phyloP scores from a whole-genome alignment of 37 sponge, comb jelly and placozoan genomes.

The Geodia barretti region DNA sequence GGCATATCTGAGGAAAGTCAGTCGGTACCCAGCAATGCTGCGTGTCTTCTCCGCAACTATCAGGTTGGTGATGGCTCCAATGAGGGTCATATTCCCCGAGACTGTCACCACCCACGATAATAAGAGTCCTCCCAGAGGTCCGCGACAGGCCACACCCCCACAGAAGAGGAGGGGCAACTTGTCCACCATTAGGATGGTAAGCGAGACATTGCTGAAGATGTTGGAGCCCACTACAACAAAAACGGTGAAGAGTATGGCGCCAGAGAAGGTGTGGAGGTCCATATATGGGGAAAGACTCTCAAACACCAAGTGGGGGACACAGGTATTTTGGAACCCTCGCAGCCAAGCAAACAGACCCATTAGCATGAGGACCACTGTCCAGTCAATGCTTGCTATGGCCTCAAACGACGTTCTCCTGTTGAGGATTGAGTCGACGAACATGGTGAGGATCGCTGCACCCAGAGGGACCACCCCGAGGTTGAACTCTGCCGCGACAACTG shows the following conservation, averaged over 20 bases:
- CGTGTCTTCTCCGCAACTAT: slow-evolving; percentile 60
- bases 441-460: slow-evolving; percentile 38
- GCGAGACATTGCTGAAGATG: slow-evolving; percentile 44
- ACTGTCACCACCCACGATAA: slow-evolving; percentile 55
- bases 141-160: slow-evolving; percentile 8
- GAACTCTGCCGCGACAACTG: slow-evolving; percentile 23
- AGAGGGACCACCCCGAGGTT: slow-evolving; percentile 57
- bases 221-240: slow-evolving; percentile 49
- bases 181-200: slow-evolving; percentile 47
- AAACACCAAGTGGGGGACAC: slow-evolving; percentile 32
- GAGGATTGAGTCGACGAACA: slow-evolving; percentile 44
- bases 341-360: slow-evolving; percentile 59
- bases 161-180: slow-evolving; percentile 35
- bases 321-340: slow-evolving; percentile 53
- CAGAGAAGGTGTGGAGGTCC: slow-evolving; percentile 29
- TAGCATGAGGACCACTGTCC: slow-evolving; percentile 57
- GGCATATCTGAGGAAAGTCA: slow-evolving; percentile 40
- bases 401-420: slow-evolving; percentile 24
- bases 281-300: slow-evolving; percentile 8
- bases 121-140: slow-evolving; percentile 25
- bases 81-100: slow-evolving; percentile 51
- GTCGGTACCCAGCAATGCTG: slow-evolving; percentile 17
- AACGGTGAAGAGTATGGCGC: slow-evolving; percentile 46
- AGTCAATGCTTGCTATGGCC: slow-evolving; percentile 49
- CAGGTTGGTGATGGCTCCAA: slow-evolving; percentile 51